These are phyloP conservation scores for Pristionchus pacificus DNA, from an alignment of 1,140 invertebrate genomes.

Conservation along the genomic window DNA sequence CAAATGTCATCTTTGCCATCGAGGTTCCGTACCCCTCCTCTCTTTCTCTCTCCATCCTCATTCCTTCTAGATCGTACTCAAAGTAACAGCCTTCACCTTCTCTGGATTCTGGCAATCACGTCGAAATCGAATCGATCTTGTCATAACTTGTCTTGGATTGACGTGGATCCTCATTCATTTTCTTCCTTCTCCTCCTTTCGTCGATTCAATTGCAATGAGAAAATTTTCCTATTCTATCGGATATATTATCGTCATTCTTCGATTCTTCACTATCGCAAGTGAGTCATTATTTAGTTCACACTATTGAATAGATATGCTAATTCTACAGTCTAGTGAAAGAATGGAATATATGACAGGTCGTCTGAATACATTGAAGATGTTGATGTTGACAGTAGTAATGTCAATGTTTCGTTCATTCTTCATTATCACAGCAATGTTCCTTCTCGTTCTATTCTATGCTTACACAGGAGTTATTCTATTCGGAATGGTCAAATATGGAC, in stretches of 20 bases:
- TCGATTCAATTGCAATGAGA: slow-evolving; percentile 39
- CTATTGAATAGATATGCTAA: neutral
- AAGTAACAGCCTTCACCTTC: slow-evolving; percentile 96
- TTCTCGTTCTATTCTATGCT: slow-evolving; percentile 97
- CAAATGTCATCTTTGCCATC: slow-evolving; percentile 66
- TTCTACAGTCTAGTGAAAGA: slow-evolving; percentile 9
- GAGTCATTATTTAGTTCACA: neutral
- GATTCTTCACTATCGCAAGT: slow-evolving; percentile 97
- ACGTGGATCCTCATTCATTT: slow-evolving; percentile 94
- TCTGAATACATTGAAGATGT: slow-evolving; percentile 87
- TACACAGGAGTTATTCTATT: slow-evolving; percentile 95
- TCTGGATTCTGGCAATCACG: slow-evolving; percentile 96
- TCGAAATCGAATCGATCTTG: slow-evolving; percentile 92
- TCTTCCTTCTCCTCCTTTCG: slow-evolving; percentile 67
- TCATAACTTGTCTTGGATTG: slow-evolving; percentile 91
- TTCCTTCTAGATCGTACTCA: slow-evolving; percentile 89
- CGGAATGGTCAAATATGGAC: slow-evolving; percentile 97
- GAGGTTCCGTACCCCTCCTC: slow-evolving; percentile 58
- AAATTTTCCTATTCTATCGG: slow-evolving; percentile 79
- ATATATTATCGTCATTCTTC: slow-evolving; percentile 91
- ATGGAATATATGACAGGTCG: slow-evolving; percentile 48
- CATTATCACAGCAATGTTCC: slow-evolving; percentile 99
- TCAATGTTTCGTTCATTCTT: slow-evolving; percentile 99
- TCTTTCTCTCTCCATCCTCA: slow-evolving; percentile 7
- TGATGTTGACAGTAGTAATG: slow-evolving; percentile 93